These are phyloP conservation scores for Poecilus cupreus DNA, from an alignment of 2,888 invertebrate species.

Conservation along the genomic window DNA sequence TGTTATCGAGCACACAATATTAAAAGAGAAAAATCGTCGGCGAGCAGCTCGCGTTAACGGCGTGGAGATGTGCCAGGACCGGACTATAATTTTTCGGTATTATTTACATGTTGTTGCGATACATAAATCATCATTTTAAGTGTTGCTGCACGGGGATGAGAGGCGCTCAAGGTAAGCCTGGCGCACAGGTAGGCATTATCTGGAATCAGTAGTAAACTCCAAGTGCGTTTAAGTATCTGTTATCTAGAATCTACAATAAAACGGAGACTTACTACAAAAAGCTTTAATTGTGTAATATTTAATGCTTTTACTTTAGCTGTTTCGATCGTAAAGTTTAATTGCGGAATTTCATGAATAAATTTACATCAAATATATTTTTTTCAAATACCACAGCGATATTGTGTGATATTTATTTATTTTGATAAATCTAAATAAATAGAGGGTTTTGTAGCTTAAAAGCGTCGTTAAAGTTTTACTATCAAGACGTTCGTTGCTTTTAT, in stretches of 20 bases:
- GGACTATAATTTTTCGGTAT: constrained; percentile 50
- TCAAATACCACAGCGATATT: constrained; percentile 29
- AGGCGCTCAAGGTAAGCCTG: neutral
- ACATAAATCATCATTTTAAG: constrained; percentile 56
- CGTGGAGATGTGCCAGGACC: neutral
- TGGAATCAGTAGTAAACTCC: constrained; percentile 55
- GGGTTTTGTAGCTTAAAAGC: constrained; percentile 7
- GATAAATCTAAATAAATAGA: constrained; percentile 33
- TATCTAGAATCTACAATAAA: constrained; percentile 58
- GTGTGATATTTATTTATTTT: constrained; percentile 32
- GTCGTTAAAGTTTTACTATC: constrained; percentile 26
- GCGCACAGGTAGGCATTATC: constrained; percentile 49
- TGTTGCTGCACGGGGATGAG: constrained; percentile 27
- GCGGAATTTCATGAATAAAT: constrained; percentile 57
- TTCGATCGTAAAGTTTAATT: constrained; percentile 56
- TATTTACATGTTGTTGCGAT: constrained; percentile 3
- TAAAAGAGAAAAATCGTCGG: neutral
- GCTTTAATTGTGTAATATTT: constrained; percentile 59
- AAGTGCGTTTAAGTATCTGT: constrained; percentile 57
- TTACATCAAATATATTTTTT: constrained; percentile 43
- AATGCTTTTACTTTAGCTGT: constrained; percentile 56
- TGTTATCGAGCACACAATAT: no score
- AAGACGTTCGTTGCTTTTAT: neutral
- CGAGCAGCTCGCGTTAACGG: constrained; percentile 10
- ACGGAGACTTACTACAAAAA: constrained; percentile 54